A percentile compares a stretch with the other conserved stretches of the same genome.
Evolutionary conservation across 37 sponge, comb jelly and placozoan species (phyloP).

Genomic region (Bolinopsis microptera): DNA sequence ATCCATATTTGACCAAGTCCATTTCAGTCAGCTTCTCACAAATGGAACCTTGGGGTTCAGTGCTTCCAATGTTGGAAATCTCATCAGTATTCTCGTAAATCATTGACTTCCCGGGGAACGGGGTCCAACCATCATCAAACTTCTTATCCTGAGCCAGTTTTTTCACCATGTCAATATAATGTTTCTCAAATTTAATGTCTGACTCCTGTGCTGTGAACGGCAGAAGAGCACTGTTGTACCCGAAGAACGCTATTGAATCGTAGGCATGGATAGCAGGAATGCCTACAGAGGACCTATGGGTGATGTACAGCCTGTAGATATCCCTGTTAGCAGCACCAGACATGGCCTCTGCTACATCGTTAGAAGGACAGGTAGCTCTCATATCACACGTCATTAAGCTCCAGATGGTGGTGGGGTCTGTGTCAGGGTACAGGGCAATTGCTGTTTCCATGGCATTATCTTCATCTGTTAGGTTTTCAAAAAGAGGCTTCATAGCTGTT

Average conservation of each 20-base stretch:
- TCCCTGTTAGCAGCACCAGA: not conserved
- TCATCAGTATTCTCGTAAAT: not conserved
- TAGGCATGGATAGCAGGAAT: conserved; percentile 7
- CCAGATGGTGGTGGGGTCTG: not conserved
- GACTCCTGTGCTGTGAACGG: not conserved
- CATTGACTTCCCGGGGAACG: not conserved
- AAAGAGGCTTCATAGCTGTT: not conserved
- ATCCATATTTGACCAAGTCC: conserved; percentile 27
- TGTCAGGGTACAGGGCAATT: not conserved
- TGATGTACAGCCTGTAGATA: not conserved
- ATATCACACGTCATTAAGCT: conserved; percentile 17
- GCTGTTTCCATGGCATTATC: not conserved
- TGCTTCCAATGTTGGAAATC: not conserved
- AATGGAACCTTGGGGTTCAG: not conserved
- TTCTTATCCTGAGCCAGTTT: not conserved
- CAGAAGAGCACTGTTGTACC: not conserved
- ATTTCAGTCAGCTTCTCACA: not conserved
- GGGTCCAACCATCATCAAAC: not conserved
- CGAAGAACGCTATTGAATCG: conserved; percentile 5
- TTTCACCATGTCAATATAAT: conserved; percentile 5
- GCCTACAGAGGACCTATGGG: not conserved
- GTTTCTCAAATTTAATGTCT: not conserved
- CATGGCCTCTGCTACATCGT: conserved; percentile 34
- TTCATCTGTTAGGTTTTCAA: not conserved
- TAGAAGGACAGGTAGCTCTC: conserved; percentile 31